Evolutionary conservation across 2,797 vertebrate genomes (phyloP), one percentile per base, ranked within the genome.

Genomic region (Lithobates sylvaticus): DNA sequence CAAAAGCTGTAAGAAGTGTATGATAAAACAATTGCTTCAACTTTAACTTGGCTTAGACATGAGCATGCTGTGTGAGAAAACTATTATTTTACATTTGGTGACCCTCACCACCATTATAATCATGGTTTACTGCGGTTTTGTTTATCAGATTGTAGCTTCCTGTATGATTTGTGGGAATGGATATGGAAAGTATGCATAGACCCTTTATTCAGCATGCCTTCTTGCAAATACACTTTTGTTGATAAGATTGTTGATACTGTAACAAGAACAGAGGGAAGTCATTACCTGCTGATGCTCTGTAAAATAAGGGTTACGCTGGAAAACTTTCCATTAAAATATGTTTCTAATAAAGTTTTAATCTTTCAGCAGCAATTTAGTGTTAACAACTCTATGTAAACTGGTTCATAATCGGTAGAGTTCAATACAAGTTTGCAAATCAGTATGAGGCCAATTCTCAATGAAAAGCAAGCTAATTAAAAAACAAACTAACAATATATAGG

Each of bases 111-210:
- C 34, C 54, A 78, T 78, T 44, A 67, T 72, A 85, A 78, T 85
- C 67, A 78, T 71, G 68, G 36, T n/a, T 73, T 78, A 26, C 54
- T 78, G 50, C 29, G 34, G 54, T 71, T 70, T 81, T 78, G 34
- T 44, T 85, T 85, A 85, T 85, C 83, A 73, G 83, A 78, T 78
- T 42, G 78, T 65, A n/a, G 69, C 76, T 85, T 78, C 83, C 76
- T 85, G 76, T 70, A 36, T 78, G 73, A 78, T 67, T 65, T 85
- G 83, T 85, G 83, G 76, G 83, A 78, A 78, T 34, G 36, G 50
- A 78, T 78, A 44, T 10, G 61, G 83, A 78, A 85, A 65, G 10
- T 61, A 85, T 72, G 83, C 75, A 65, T 13, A 65, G 68, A 8
- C 21, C n/a, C 70, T 73, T 47, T 32, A 73, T 73, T 23, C 50